A percentile compares a stretch with the other conserved stretches of the same genome.
Conservation (phyloP, 2,113 vertebrate genomes). For the Anolis sagrei region DNA sequence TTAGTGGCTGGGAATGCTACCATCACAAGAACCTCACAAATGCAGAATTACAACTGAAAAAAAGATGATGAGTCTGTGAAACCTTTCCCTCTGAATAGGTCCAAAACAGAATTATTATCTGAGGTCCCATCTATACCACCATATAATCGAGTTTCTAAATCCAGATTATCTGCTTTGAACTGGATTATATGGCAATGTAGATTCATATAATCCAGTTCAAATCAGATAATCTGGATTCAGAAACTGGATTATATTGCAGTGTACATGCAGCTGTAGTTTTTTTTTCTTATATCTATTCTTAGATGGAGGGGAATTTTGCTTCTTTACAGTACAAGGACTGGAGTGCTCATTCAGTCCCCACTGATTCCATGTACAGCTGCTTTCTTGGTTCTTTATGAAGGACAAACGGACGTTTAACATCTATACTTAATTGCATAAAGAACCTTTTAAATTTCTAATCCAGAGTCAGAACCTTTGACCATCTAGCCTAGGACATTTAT, state of each 20-base stretch:
- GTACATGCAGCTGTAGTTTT: too few species aligned
- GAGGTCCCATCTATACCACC: too few species aligned
- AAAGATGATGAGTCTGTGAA: neutral
- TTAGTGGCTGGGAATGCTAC: neutral
- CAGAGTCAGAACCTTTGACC: neutral
- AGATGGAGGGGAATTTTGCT: neutral
- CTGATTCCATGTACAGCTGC: neutral
- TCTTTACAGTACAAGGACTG: neutral
- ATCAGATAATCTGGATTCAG: too few species aligned
- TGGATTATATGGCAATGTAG: too few species aligned
- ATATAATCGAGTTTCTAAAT: too few species aligned
- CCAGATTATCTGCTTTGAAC: too few species aligned
- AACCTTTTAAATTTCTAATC: too few species aligned
- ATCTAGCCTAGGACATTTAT: neutral
- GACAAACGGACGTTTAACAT: too few species aligned
- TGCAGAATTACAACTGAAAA: neutral
- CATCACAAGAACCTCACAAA: neutral
- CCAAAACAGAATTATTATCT: neutral
- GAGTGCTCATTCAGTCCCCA: neutral
- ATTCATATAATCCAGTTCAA: too few species aligned
- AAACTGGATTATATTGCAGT: too few species aligned
- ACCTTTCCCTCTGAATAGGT: neutral
- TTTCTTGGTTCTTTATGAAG: neutral
- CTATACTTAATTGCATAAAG: too few species aligned
- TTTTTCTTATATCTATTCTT: neutral